A percentile compares a stretch with the other conserved stretches of the same genome.
Evolutionary conservation across 2,888 invertebrate genomes (phyloP).

Genomic region (Cordilura impudica): DNA sequence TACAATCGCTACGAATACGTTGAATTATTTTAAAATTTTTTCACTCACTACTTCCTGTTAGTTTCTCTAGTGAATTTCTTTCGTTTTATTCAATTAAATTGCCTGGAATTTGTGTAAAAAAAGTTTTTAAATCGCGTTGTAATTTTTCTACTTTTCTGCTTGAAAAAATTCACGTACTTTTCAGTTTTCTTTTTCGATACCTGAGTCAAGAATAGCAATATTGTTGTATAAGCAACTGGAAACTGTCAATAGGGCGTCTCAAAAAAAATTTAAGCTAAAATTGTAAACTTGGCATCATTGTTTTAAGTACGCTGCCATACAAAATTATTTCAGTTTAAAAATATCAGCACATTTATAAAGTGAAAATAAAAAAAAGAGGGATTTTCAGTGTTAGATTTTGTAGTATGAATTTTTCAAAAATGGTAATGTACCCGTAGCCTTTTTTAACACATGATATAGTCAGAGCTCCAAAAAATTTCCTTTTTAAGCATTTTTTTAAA

Average conservation of each 20-base stretch:
- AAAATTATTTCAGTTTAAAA: no score
- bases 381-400: no score
- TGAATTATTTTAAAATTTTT: constrained; percentile 31
- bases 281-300: neutral
- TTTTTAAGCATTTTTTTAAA: no score
- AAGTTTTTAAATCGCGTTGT: constrained; percentile 46
- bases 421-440: no score
- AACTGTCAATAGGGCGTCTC: neutral
- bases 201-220: constrained; percentile 55
- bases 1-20: constrained; percentile 1
- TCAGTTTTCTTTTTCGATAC: constrained; percentile 57
- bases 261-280: neutral
- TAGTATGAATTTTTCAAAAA: no score
- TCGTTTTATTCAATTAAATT: constrained; percentile 60
- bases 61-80: constrained; percentile 48
- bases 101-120: constrained; percentile 64
- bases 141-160: constrained; percentile 65
- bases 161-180: constrained; percentile 66
- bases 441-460: no score
- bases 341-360: no score
- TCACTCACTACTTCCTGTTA: constrained; percentile 60
- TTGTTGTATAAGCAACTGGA: constrained; percentile 31
- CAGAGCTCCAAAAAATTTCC: no score
- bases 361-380: no score
- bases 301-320: no score